Conservation (phyloP, 2,797 vertebrate genomes). For the Clamator glandarius region DNA sequence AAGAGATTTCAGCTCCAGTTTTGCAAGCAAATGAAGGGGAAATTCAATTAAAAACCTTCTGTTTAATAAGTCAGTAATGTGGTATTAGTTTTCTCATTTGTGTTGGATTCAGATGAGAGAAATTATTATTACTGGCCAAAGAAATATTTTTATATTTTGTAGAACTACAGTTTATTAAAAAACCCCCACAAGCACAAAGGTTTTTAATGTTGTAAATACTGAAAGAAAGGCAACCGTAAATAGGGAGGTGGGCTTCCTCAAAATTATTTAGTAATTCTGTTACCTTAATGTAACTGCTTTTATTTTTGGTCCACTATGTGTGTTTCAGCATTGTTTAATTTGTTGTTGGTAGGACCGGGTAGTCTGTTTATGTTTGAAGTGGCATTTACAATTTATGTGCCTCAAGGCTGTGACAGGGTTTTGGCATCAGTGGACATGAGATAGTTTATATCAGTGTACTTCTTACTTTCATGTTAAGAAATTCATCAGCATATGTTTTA, state of each 20-base stretch:
- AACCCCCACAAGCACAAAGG: neutral
- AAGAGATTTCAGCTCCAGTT: neutral
- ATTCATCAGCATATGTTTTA: neutral
- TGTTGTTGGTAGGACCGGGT: neutral
- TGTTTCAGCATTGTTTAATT: neutral
- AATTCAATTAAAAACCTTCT: neutral
- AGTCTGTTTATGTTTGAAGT: neutral
- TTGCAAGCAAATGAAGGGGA: constrained; percentile 23
- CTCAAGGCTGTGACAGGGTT: neutral
- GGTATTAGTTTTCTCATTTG: constrained; percentile 1
- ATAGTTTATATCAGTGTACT: neutral
- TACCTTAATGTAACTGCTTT: neutral
- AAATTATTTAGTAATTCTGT: neutral
- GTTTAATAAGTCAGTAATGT: neutral
- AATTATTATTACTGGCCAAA: neutral
- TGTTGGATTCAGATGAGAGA: neutral
- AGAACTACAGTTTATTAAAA: neutral
- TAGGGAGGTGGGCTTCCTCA: neutral
- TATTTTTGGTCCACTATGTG: neutral
- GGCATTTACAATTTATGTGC: neutral
- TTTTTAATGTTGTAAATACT: neutral
- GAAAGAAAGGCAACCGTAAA: neutral
- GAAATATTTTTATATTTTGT: neutral
- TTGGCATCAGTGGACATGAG: neutral
- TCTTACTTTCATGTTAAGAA: neutral